These are phyloP conservation scores for Aphis gossypii DNA, from an alignment of 1,140 invertebrate genomes.

Conservation along the genomic window DNA sequence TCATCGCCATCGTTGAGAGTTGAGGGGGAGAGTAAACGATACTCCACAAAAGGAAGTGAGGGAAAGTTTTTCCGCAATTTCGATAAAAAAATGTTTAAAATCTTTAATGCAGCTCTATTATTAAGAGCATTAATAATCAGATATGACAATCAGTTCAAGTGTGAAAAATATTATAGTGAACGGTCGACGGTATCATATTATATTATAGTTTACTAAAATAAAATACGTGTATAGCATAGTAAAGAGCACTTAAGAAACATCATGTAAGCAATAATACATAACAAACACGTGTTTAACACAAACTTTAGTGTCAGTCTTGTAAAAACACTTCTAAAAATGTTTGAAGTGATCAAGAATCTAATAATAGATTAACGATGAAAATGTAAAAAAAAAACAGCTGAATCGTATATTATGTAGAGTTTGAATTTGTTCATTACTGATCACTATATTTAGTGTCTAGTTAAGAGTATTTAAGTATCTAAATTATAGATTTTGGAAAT, in stretches of 20 bases:
- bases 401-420: background rate
- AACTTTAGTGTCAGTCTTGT: background rate
- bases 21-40: background rate
- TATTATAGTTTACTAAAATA: background rate
- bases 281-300: conserved; percentile 6
- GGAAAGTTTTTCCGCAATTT: background rate
- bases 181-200: background rate
- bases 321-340: background rate
- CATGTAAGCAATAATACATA: background rate
- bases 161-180: background rate
- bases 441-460: background rate
- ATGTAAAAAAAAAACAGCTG: background rate
- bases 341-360: background rate
- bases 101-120: background rate
- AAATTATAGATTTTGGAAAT: background rate
- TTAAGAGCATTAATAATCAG: background rate
- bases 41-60: background rate
- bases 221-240: background rate
- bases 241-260: background rate
- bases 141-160: background rate
- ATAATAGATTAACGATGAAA: background rate
- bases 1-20: background rate
- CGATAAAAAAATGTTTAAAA: background rate
- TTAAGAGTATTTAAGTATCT: background rate
- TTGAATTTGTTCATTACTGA: background rate